These are phyloP conservation scores for Atractosteus spatula DNA, from an alignment of 2,113 vertebrate genomes.

Conservation along the genomic window DNA sequence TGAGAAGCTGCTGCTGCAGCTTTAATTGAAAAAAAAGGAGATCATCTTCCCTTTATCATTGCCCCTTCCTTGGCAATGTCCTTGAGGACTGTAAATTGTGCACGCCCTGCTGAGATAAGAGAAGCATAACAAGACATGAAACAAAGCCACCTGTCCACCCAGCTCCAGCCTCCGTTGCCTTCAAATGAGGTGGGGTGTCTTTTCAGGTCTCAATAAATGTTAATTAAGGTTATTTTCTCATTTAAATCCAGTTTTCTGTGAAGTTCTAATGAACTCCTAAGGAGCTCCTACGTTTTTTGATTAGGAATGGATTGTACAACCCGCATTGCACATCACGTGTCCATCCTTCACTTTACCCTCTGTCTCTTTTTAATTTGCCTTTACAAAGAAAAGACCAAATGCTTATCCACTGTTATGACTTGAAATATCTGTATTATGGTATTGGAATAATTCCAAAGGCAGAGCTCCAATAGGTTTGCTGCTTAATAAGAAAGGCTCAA, in stretches of 20 bases:
- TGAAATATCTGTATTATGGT: constrained; percentile 39
- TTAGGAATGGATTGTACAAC: constrained; percentile 63
- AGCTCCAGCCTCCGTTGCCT: not conserved
- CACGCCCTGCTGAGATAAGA: constrained; percentile 5
- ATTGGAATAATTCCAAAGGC: constrained; percentile 30
- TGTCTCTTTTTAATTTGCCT: constrained; percentile 27
- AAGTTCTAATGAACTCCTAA: constrained; percentile 64
- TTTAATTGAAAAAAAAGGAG: constrained; percentile 10
- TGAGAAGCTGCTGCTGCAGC: not conserved
- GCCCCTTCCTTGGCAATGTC: not conserved
- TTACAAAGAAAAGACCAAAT: constrained; percentile 33
- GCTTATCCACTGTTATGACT: constrained; percentile 35
- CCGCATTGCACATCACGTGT: constrained; percentile 12
- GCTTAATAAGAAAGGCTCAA: constrained; percentile 4
- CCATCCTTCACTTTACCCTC: not conserved
- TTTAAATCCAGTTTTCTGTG: constrained; percentile 44
- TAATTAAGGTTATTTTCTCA: constrained; percentile 55
- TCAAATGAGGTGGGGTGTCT: constrained; percentile 26
- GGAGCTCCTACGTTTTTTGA: constrained; percentile 51
- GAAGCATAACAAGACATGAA: not conserved
- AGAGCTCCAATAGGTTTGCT: constrained; percentile 8
- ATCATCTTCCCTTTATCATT: not conserved
- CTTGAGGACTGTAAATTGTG: not conserved
- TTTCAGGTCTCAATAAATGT: constrained; percentile 48
- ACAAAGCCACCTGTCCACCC: not conserved